Evolutionary conservation across 2,888 invertebrate species (phyloP).

Genomic region (Bruchidius siliquastri): DNA sequence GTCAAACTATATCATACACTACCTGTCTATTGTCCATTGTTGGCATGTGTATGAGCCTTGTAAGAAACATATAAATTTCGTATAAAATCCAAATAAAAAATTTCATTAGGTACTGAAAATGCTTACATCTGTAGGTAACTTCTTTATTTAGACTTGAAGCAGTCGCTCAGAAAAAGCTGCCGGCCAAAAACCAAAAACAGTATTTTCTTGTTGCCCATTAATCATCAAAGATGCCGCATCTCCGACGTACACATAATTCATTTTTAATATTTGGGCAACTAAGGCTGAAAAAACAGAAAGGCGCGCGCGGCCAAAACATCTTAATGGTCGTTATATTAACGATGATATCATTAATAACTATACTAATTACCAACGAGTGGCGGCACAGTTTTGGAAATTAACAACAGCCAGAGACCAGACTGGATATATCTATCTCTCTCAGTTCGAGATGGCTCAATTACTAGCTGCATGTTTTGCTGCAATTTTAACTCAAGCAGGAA

Average conservation of each 20-base stretch:
- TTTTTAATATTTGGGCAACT: not conserved
- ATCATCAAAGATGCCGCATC: not conserved
- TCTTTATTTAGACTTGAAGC: too few relatives aligned
- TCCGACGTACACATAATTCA: not conserved
- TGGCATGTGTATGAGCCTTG: too few relatives aligned
- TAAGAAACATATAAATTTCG: too few relatives aligned
- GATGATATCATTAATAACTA: not conserved
- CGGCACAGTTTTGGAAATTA: not conserved
- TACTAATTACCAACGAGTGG: not conserved
- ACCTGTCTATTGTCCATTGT: too few relatives aligned
- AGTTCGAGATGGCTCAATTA: not conserved
- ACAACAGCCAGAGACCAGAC: not conserved
- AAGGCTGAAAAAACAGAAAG: not conserved
- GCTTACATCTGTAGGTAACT: too few relatives aligned
- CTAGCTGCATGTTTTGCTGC: not conserved
- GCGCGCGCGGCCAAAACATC: not conserved
- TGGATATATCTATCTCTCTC: not conserved
- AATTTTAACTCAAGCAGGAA: not conserved
- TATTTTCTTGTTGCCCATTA: not conserved
- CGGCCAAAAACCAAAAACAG: not conserved
- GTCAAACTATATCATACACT: too few relatives aligned
- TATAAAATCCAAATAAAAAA: too few relatives aligned
- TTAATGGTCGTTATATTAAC: not conserved
- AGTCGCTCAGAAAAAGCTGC: not conserved
- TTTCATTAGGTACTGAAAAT: too few relatives aligned